Percentiles rank a stretch among this genome's conserved stretches.
phyloP scores from a whole-genome alignment of 2,113 vertebrate genomes.

The Corydoras maculifer region DNA sequence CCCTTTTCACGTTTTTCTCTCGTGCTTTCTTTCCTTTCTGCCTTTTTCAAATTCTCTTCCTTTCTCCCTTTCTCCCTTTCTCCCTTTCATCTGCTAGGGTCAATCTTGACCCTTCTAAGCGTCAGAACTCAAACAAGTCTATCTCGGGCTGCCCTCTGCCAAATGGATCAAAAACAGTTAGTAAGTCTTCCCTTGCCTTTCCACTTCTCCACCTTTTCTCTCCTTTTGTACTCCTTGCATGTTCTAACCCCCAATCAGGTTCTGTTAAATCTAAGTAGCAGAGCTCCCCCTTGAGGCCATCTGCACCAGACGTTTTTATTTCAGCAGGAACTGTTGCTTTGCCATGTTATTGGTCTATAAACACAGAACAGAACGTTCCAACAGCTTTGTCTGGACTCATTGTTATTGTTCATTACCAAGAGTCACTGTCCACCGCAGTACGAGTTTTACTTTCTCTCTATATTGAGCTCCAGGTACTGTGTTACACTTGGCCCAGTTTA shows the following conservation, averaged over 20 bases:
- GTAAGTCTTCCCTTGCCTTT: conserved; percentile 73
- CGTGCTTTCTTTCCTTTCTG: conserved; percentile 22
- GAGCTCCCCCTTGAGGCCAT: conserved; percentile 42
- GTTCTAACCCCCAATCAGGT: conserved; percentile 7
- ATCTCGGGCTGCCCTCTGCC: conserved; percentile 88
- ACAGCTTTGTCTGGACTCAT: not conserved
- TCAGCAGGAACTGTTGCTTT: not conserved
- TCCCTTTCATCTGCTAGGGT: conserved; percentile 74
- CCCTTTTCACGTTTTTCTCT: conserved; percentile 37
- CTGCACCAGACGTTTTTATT: not conserved
- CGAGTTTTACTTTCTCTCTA: conserved; percentile 2
- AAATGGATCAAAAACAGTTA: conserved; percentile 94
- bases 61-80: conserved; percentile 45
- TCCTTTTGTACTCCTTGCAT: conserved; percentile 14
- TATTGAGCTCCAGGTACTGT: not conserved
- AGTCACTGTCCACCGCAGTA: conserved; percentile 15
- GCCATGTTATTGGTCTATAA: not conserved
- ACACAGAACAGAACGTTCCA: not conserved
- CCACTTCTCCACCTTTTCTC: conserved; percentile 43
- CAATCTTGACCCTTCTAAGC: conserved; percentile 96
- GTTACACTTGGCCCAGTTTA: not conserved
- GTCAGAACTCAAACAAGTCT: conserved; percentile 93
- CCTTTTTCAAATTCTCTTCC: conserved; percentile 1
- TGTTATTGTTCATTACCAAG: conserved; percentile 7
- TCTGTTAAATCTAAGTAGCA: conserved; percentile 15